Evolutionary conservation across 2,797 vertebrate species (phyloP), one percentile per base, ranked within the genome.

Genomic region (Mus minutoides): DNA sequence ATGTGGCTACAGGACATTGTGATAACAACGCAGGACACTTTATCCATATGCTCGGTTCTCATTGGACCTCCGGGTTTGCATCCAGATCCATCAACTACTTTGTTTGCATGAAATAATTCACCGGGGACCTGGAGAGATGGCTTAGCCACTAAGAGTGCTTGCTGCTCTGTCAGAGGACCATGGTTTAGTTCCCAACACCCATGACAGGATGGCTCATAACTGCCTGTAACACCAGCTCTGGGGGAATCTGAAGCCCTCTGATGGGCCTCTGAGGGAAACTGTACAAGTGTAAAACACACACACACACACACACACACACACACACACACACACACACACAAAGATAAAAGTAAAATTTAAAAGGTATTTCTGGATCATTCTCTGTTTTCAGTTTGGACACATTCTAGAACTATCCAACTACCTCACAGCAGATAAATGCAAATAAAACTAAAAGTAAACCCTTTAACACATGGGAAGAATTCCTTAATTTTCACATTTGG

Each of bases 351-450:
- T 31, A 64, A 46, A 85, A 9, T 64, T 71, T 17, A 37, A 54
- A 69, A 71, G 84, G 17, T 26, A 37, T 94, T 93, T 92, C 69
- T 92, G 54, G 37, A 89, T 95, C 58, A 94, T 91, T 97, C 96
- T 97, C 96, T 80, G 77, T 96, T 97, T 98, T 98, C 95, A 96
- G 96, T 94, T 97, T 93, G 97, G 97, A 96, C 91, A 96, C 62
- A 95, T 95, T 97, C 97, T 97, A 98, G 97, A 97, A 97, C 97
- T 97, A 13, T 77, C 69, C 60, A 86, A 95, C 87, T 97, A 96
- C 92, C 97, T 85, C 37, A 91, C 2, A 92, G 96, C 9, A 94
- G 96, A 94, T 91, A 92, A 64, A 3, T 40, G 1, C 76, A 75
- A 92, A 96, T 95, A 96, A 95, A 97, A 98, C 95, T 97, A 96